A percentile compares a stretch with the other conserved stretches of the same genome.
Evolutionary conservation across 2,113 vertebrate species (phyloP).

Genomic region (Myocastor coypus): DNA sequence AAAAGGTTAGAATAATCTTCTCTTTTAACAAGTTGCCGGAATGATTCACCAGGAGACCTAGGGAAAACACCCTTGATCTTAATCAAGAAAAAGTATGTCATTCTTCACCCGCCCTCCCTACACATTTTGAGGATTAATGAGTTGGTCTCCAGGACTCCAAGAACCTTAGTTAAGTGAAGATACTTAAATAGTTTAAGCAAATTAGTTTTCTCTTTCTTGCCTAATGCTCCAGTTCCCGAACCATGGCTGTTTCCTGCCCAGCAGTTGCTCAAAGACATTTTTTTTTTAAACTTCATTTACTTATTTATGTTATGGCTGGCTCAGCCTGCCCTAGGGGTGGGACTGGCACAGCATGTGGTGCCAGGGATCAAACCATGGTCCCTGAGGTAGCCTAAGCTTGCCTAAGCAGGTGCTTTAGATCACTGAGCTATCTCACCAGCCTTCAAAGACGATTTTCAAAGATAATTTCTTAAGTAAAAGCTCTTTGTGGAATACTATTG

Average conservation of each 20-base stretch:
- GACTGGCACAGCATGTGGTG: too few species aligned
- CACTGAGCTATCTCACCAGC: too few species aligned
- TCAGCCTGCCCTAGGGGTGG: too few species aligned
- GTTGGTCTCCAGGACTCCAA: not conserved
- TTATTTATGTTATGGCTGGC: too few species aligned
- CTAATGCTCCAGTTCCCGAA: not conserved
- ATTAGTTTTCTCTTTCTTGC: not conserved
- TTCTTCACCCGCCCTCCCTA: not conserved
- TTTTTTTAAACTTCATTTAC: too few species aligned
- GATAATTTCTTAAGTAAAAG: not conserved
- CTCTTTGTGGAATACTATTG: not conserved
- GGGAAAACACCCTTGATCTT: not conserved
- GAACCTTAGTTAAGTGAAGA: not conserved
- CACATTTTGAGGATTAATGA: not conserved
- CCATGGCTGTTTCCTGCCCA: not conserved
- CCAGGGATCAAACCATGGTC: too few species aligned
- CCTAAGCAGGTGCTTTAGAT: too few species aligned
- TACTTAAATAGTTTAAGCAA: not conserved
- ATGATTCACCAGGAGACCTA: not conserved
- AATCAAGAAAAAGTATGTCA: not conserved
- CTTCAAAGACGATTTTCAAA: not conserved
- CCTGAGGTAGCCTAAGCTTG: too few species aligned
- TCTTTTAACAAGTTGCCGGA: not conserved
- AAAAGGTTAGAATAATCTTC: not conserved
- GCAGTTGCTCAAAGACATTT: not conserved